Percentiles rank a stretch among this genome's conserved stretches.
phyloP scores from a whole-genome alignment of 2,113 vertebrate species.

The Eclectus roratus region DNA sequence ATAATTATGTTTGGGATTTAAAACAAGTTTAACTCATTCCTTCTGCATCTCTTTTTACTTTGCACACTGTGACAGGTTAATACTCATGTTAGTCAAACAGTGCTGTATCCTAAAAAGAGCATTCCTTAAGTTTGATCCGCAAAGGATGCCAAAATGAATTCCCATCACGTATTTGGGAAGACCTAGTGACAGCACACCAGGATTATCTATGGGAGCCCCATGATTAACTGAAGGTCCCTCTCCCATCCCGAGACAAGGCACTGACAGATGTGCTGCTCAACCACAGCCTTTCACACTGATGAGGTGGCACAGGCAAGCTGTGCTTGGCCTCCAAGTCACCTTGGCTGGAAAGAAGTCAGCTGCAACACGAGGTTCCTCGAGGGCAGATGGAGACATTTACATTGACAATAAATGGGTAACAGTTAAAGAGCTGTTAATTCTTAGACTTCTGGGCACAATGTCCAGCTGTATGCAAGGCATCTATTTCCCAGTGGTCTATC shows the following conservation, averaged over 20 bases:
- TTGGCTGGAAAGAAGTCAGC: not conserved
- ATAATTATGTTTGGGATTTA: not conserved
- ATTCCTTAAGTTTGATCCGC: not conserved
- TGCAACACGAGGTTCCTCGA: not conserved
- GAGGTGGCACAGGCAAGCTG: not conserved
- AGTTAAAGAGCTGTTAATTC: not conserved
- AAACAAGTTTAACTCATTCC: not conserved
- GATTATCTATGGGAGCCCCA: not conserved
- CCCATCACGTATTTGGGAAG: not conserved
- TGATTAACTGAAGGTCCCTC: not conserved
- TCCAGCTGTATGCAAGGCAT: constrained; percentile 17
- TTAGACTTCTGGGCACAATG: not conserved
- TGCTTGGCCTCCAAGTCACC: not conserved
- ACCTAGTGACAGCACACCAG: not conserved
- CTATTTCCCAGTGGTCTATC: not conserved
- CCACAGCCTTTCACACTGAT: not conserved
- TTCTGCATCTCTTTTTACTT: not conserved
- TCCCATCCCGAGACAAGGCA: not conserved
- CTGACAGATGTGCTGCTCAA: not conserved
- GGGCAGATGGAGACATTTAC: not conserved
- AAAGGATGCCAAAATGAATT: not conserved
- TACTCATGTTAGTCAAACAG: fast-evolving
- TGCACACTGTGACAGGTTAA: not conserved
- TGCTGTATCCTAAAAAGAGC: not conserved
- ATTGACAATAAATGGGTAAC: not conserved